These are phyloP conservation scores for Coptodon bakossiorum DNA, from an alignment of 2,113 vertebrate genomes.

Conservation along the genomic window DNA sequence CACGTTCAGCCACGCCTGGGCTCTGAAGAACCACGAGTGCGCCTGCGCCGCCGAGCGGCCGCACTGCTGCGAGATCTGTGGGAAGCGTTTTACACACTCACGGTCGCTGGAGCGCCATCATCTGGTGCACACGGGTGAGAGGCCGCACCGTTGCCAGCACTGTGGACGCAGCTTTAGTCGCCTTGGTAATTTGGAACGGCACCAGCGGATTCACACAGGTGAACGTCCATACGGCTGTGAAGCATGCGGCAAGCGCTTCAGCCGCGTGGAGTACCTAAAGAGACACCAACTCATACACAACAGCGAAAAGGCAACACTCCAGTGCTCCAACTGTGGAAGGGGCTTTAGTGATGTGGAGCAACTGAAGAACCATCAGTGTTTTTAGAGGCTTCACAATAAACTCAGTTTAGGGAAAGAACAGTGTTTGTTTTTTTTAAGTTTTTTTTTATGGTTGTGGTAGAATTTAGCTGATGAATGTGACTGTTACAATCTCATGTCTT, in stretches of 20 bases:
- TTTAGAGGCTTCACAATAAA: conserved; percentile 27
- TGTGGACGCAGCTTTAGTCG: conserved; percentile 78
- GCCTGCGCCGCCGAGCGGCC: conserved; percentile 83
- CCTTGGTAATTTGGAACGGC: conserved; percentile 76
- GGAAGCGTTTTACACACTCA: conserved; percentile 87
- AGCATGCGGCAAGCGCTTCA: conserved; percentile 82
- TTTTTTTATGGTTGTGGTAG: background rate
- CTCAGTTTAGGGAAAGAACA: background rate
- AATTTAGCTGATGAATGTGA: conserved; percentile 4
- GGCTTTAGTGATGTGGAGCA: conserved; percentile 73
- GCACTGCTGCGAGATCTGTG: conserved; percentile 85
- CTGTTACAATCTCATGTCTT: background rate
- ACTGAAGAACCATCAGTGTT: conserved; percentile 73
- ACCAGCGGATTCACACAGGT: conserved; percentile 77
- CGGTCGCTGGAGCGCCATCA: conserved; percentile 91
- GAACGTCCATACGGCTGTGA: conserved; percentile 79
- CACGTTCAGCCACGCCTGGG: conserved; percentile 82
- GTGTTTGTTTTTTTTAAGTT: accelerated
- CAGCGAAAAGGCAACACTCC: conserved; percentile 62
- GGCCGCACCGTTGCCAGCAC: conserved; percentile 70
- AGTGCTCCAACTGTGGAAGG: conserved; percentile 76
- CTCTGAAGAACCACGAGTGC: conserved; percentile 85
- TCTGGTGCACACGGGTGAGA: conserved; percentile 86
- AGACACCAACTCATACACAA: conserved; percentile 76
- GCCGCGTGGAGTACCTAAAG: conserved; percentile 78